Base-by-base conservation (phyloP, 2,888 invertebrate species). In the Alentia gelatinosa region DNA sequence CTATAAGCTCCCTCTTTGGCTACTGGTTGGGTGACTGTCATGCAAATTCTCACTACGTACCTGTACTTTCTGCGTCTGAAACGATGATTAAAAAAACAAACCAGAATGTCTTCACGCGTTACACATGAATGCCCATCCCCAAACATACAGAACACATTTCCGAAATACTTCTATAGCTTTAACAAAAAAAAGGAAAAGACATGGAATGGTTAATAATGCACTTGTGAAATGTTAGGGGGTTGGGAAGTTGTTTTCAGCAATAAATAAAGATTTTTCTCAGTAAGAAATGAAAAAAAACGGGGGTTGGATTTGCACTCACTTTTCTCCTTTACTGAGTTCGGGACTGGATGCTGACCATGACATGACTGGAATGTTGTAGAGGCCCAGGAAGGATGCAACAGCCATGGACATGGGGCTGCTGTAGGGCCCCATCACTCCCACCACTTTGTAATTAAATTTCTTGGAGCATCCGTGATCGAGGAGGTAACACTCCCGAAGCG, bases 301-400 rank as follows among this genome's bases (percentile, higher is more conserved):
- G 15, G 68, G 68, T 5, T 9, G 19, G 26, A n/a, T n/a, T 63
- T 7, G 5, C n/a, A 74, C 74, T 74, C 19, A 79, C 79, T 35
- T 39, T 19, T 79, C 91, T 90, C 94, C 94, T 92, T 94, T 94
- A 90, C 94, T 94, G 0, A 95, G 92, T n/a, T 94, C 90, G 90
- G 94, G 94, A 39, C 93, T 94, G 9, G 94, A 94, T 5, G 95
- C 93, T 0, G 93, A 93, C 37, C 93, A 94, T 68, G 94, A 94
- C 63, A 94, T 93, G 96, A 97, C 97, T 0, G 97, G 97, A 86
- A 97, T 96, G 89, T 96, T 95, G 94, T 96, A 97, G 83, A 97
- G 42, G 39, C 92, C 91, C 30, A 93, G 63, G 37, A 93, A 56
- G n/a, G 83, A 33, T 7, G 91, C 35, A 23, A 92, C 91, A 37